Percentiles rank a stretch among this genome's conserved stretches.
Evolutionary conservation across 2,888 invertebrate species (phyloP).

Genomic region (Coleophora flavipennella): DNA sequence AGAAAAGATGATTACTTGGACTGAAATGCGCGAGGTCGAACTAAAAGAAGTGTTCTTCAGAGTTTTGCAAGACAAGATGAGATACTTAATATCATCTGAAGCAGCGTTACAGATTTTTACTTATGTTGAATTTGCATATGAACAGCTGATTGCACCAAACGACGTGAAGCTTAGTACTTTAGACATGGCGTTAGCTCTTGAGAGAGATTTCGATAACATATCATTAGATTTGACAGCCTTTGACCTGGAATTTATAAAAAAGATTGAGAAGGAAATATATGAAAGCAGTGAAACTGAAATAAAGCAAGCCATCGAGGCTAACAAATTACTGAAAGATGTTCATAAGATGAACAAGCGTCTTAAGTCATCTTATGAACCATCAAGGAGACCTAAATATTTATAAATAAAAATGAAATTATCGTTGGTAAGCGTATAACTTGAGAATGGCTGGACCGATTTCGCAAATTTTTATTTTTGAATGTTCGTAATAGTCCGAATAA

Average conservation of each 20-base stretch:
- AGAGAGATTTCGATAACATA: slow-evolving; percentile 60
- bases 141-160: slow-evolving; percentile 73
- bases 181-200: slow-evolving; percentile 75
- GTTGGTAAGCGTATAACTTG: too few species aligned
- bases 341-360: slow-evolving; percentile 52
- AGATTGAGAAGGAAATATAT: slow-evolving; percentile 52
- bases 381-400: slow-evolving; percentile 22
- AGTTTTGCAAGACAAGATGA: slow-evolving; percentile 57
- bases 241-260: slow-evolving; percentile 45
- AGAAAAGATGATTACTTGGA: slow-evolving; percentile 38
- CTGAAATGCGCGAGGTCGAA: slow-evolving; percentile 44
- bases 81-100: slow-evolving; percentile 70
- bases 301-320: slow-evolving; percentile 46
- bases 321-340: slow-evolving; percentile 49
- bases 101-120: slow-evolving; percentile 73
- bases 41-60: slow-evolving; percentile 48
- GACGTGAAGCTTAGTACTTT: slow-evolving; percentile 72
- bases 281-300: slow-evolving; percentile 39
- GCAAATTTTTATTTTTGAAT: too few species aligned
- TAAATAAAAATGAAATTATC: background rate
- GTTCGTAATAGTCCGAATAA: too few species aligned
- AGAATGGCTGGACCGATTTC: too few species aligned
- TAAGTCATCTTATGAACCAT: slow-evolving; percentile 50
- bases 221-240: slow-evolving; percentile 52
- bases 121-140: slow-evolving; percentile 78